Conservation (phyloP, 2,888 invertebrate species). For the Lobophora halterata region DNA sequence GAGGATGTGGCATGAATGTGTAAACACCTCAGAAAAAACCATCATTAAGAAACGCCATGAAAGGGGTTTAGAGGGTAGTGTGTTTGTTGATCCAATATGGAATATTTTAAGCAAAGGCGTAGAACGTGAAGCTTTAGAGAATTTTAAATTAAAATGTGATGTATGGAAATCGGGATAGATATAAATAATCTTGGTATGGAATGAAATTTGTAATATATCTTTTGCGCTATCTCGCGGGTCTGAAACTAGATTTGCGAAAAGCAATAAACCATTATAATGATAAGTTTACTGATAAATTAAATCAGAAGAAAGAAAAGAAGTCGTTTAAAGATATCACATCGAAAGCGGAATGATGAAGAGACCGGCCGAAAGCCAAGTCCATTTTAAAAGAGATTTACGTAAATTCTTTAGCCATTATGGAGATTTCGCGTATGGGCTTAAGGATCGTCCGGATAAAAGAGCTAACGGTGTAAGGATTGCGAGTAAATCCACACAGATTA, state of each 20-base stretch:
- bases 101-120: too few species aligned
- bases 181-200: too few species aligned
- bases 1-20: conserved; percentile 61
- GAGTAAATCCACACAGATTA: conserved; percentile 18
- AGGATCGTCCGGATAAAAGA: conserved; percentile 18
- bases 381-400: conserved; percentile 26
- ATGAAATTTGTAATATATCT: too few species aligned
- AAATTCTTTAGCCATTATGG: conserved; percentile 25
- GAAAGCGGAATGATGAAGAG: conserved; percentile 20
- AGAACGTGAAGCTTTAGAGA: too few species aligned
- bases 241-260: too few species aligned
- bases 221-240: too few species aligned
- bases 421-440: conserved; percentile 23
- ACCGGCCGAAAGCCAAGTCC: conserved; percentile 23
- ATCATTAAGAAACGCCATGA: conserved; percentile 40
- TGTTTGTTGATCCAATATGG: conserved; percentile 36
- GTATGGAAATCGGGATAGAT: too few species aligned
- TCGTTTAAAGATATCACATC: conserved; percentile 14
- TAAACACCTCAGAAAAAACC: conserved; percentile 50
- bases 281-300: too few species aligned
- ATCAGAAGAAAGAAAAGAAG: too few species aligned
- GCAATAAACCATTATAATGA: too few species aligned
- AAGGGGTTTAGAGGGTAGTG: conserved; percentile 36
- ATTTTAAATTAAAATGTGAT: too few species aligned
- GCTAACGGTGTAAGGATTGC: conserved; percentile 11